Percentiles rank a stretch among this genome's conserved stretches.
These are phyloP conservation scores for Trissolcus japonicus DNA, from an alignment of 2,888 invertebrate genomes.

Conservation along the genomic window DNA sequence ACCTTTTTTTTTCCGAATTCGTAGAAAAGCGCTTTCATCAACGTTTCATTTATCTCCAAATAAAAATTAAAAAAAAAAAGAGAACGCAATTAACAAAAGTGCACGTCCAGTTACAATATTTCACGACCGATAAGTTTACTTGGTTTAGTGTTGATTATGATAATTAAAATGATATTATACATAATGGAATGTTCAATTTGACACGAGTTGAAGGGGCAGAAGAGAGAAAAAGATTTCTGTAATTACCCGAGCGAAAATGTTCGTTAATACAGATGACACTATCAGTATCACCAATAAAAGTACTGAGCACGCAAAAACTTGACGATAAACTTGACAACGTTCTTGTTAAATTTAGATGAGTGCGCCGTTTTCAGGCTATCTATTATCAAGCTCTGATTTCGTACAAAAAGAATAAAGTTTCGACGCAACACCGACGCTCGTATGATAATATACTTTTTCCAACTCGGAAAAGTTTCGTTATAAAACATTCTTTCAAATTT, in stretches of 20 bases:
- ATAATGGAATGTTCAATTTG: not conserved
- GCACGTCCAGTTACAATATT: too few species aligned
- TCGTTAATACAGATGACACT: conserved; percentile 45
- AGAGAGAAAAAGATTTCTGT: not conserved
- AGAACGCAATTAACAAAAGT: too few species aligned
- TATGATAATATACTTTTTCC: too few species aligned
- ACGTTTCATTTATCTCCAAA: conserved; percentile 1
- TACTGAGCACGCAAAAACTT: conserved; percentile 49
- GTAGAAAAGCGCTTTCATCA: not conserved
- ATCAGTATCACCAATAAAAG: conserved; percentile 48
- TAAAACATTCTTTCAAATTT: too few species aligned
- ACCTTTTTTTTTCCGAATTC: conserved; percentile 1
- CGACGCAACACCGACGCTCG: not conserved
- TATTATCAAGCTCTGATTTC: conserved; percentile 42
- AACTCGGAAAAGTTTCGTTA: too few species aligned
- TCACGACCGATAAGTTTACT: too few species aligned
- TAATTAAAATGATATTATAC: too few species aligned
- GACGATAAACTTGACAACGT: conserved; percentile 43
- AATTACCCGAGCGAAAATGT: conserved; percentile 26
- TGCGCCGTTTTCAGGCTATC: conserved; percentile 40
- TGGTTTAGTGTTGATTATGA: too few species aligned
- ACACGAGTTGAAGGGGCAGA: not conserved
- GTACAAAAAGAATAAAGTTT: conserved; percentile 9
- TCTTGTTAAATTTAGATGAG: conserved; percentile 51
- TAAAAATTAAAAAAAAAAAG: not conserved